Conservation (phyloP, 2,888 invertebrate genomes). For the Furcula furcula region DNA sequence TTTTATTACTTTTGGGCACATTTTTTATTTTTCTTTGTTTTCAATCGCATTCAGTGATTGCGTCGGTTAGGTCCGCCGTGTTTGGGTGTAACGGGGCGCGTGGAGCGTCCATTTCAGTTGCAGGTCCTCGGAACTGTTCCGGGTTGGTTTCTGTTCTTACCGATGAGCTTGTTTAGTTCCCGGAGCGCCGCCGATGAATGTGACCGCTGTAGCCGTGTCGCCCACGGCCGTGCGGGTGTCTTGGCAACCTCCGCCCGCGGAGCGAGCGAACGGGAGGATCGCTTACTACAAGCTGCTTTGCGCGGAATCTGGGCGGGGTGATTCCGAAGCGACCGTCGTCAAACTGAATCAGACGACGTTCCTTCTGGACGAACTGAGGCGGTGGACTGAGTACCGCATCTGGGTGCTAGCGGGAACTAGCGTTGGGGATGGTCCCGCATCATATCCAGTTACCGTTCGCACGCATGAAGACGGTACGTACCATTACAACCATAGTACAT, state of each 20-base stretch:
- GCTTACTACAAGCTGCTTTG: conserved; percentile 97
- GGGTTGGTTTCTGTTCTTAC: conserved; percentile 35
- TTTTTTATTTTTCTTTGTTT: conserved; percentile 36
- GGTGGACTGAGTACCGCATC: conserved; percentile 98
- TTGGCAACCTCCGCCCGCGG: conserved; percentile 96
- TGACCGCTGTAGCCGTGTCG: conserved; percentile 93
- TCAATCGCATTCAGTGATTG: conserved; percentile 81
- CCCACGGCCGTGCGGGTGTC: conserved; percentile 94
- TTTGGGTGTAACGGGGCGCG: conserved; percentile 40
- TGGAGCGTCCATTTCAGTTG: conserved; percentile 52
- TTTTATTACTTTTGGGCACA: conserved; percentile 67
- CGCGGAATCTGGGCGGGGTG: conserved; percentile 91
- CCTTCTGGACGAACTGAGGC: conserved; percentile 93
- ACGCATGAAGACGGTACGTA: conserved; percentile 99
- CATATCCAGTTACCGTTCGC: conserved; percentile 94
- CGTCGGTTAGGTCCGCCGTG: conserved; percentile 56
- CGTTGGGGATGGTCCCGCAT: conserved; percentile 97
- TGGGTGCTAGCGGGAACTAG: conserved; percentile 98
- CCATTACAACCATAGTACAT: conserved; percentile 32
- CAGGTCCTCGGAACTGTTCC: conserved; percentile 41
- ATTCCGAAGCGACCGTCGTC: conserved; percentile 91
- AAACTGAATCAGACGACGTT: conserved; percentile 90
- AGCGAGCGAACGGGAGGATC: conserved; percentile 95
- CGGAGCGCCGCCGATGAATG: conserved; percentile 97
- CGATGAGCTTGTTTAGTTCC: conserved; percentile 88